A percentile compares a stretch with the other conserved stretches of the same genome.
Evolutionary conservation across 2,797 vertebrate genomes (phyloP).

Genomic region (Oceanodroma leucorhoa): DNA sequence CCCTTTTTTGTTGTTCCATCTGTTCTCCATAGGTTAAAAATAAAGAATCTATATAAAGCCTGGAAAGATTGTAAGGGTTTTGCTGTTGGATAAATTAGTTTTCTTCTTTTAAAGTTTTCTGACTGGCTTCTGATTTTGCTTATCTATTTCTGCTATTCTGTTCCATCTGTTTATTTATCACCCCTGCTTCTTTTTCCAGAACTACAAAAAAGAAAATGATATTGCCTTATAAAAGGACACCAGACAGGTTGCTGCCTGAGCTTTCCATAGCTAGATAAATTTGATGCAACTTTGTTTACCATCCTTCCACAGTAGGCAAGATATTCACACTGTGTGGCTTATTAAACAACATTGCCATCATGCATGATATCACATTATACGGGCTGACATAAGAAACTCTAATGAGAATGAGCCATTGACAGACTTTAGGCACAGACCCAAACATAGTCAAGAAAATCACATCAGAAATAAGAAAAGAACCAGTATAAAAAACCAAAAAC

Average conservation of each 20-base stretch:
- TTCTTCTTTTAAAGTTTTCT: conserved; percentile 13
- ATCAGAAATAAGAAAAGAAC: neutral
- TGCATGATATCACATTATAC: neutral
- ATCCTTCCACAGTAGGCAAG: neutral
- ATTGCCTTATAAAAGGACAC: neutral
- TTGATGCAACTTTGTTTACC: neutral
- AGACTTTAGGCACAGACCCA: neutral
- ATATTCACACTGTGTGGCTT: neutral
- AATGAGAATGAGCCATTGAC: neutral
- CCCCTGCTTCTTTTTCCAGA: neutral
- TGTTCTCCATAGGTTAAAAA: conserved; percentile 27
- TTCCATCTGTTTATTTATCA: neutral
- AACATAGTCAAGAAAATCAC: neutral
- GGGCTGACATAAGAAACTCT: neutral
- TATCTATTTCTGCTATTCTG: neutral
- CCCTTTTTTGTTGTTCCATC: neutral
- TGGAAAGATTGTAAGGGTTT: neutral
- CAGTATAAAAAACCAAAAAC: neutral
- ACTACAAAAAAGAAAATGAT: neutral
- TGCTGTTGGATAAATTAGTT: neutral
- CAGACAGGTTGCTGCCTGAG: neutral
- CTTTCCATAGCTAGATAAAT: neutral
- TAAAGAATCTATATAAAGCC: neutral
- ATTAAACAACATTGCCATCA: conserved; percentile 2
- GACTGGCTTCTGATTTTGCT: neutral